Percentiles rank a stretch among this genome's conserved stretches.
Conservation (phyloP, 2,888 invertebrate species). For the Arctia plantaginis region DNA sequence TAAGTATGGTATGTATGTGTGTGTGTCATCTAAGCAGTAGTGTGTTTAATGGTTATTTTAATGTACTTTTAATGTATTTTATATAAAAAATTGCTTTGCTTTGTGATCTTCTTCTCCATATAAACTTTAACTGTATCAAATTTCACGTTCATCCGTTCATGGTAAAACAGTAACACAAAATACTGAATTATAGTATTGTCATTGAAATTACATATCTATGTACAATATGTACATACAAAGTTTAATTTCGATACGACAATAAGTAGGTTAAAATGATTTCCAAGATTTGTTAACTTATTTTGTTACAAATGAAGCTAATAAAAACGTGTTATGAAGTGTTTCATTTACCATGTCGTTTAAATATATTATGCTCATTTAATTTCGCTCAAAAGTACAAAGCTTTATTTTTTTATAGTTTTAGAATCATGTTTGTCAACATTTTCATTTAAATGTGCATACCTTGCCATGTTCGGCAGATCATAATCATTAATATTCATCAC, state of each 20-base stretch:
- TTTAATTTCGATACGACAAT: neutral
- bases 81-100: no score
- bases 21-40: no score
- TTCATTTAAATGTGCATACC: conserved; percentile 13
- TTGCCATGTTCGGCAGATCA: neutral
- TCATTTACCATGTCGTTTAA: neutral
- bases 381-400: neutral
- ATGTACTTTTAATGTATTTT: no score
- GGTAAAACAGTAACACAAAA: no score
- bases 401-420: neutral
- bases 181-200: no score
- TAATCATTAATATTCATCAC: neutral
- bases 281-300: neutral
- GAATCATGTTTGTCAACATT: neutral
- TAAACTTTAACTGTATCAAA: no score
- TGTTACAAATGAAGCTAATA: neutral
- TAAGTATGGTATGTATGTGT: no score
- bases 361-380: neutral
- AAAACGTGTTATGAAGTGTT: neutral
- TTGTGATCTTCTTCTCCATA: no score
- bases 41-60: no score
- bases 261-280: neutral
- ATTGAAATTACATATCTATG: no score
- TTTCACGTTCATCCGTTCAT: no score
- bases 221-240: neutral